Evolutionary conservation across 2,113 vertebrate genomes (phyloP).

Genomic region (Genyomyrus donnyi): DNA sequence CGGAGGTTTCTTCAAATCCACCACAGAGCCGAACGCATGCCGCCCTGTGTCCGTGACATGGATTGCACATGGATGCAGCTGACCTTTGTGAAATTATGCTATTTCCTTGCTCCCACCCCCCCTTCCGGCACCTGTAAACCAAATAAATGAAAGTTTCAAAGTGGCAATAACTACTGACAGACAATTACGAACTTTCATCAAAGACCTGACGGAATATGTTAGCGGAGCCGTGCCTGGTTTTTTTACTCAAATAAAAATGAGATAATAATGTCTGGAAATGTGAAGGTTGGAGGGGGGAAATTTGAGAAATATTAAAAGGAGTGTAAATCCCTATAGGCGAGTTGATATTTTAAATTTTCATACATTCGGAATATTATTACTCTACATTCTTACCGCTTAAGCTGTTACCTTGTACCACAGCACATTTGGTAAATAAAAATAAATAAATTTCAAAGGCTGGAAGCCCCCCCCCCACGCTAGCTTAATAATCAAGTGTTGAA

Average conservation of each 20-base stretch:
- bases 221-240: background rate
- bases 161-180: background rate
- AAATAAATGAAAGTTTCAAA: slow-evolving; percentile 8
- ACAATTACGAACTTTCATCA: slow-evolving; percentile 16
- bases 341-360: slow-evolving; percentile 6
- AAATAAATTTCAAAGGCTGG: slow-evolving; percentile 12
- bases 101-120: background rate
- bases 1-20: background rate
- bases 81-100: background rate
- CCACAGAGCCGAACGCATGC: background rate
- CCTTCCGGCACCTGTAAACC: background rate
- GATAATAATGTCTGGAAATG: background rate
- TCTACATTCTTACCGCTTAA: background rate
- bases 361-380: background rate
- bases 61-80: background rate
- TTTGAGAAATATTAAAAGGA: slow-evolving; percentile 17
- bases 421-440: slow-evolving; percentile 35
- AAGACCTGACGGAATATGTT: slow-evolving; percentile 10
- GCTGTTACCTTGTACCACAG: slow-evolving; percentile 10
- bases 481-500: slow-evolving; percentile 78
- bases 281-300: background rate
- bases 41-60: background rate
- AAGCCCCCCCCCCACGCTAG: slow-evolving; percentile 22
- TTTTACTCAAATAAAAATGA: slow-evolving; percentile 9
- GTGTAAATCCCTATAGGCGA: slow-evolving; percentile 16